These are phyloP conservation scores for Trichonephila clavipes DNA, from an alignment of 1,140 invertebrate species.

Conservation along the genomic window DNA sequence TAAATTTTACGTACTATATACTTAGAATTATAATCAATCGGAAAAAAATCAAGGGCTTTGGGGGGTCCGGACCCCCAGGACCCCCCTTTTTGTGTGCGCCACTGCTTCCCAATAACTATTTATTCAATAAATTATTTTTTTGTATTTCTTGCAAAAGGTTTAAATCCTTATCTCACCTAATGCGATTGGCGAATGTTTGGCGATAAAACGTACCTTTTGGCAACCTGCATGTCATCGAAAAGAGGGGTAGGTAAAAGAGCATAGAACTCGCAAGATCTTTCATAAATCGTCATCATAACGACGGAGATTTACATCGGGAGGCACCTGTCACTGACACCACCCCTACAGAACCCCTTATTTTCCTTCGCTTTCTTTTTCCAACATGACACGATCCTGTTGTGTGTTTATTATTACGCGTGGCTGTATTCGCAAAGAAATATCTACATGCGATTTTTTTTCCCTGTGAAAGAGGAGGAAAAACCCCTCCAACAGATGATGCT, in stretches of 20 bases:
- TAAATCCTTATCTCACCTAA: too few species aligned
- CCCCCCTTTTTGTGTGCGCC: too few species aligned
- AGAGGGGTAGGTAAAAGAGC: conserved; percentile 9
- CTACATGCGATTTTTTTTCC: background rate
- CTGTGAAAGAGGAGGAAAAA: background rate
- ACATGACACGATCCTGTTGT: conserved; percentile 39
- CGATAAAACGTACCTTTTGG: background rate
- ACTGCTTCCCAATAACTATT: too few species aligned
- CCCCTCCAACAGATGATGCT: background rate
- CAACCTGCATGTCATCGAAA: background rate
- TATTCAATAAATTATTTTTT: too few species aligned
- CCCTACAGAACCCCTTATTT: conserved; percentile 31
- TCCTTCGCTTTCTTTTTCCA: conserved; percentile 17
- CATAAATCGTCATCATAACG: conserved; percentile 63
- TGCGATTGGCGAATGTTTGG: background rate
- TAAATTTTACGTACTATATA: too few species aligned
- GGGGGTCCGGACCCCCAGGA: too few species aligned
- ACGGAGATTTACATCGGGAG: conserved; percentile 41
- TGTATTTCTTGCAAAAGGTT: too few species aligned
- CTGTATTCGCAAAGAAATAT: conserved; percentile 27
- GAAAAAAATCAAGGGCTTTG: too few species aligned
- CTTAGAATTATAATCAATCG: too few species aligned
- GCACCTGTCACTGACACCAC: conserved; percentile 50
- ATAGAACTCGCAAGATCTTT: conserved; percentile 20
- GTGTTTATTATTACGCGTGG: conserved; percentile 33